Evolutionary conservation across 2,797 vertebrate species (phyloP).

Genomic region (Lithobates pipiens): DNA sequence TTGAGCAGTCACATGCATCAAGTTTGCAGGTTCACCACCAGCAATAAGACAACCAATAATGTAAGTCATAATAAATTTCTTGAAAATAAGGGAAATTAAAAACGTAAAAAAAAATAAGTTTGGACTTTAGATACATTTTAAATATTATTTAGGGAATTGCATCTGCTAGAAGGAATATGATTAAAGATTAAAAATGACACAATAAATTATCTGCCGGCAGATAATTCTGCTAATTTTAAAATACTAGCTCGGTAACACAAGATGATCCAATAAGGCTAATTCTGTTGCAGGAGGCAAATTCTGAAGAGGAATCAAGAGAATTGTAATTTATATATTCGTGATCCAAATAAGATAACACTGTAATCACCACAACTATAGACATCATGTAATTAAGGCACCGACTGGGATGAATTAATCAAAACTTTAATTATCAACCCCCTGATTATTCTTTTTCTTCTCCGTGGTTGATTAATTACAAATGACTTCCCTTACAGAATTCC

Average conservation of each 20-base stretch:
- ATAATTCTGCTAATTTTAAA: background rate
- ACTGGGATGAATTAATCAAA: conserved; percentile 46
- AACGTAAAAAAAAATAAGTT: too few species aligned
- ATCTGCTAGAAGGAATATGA: background rate
- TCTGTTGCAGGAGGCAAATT: conserved; percentile 1
- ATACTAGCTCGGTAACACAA: background rate
- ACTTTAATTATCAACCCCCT: conserved; percentile 45
- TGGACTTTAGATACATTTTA: too few species aligned
- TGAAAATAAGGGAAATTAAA: too few species aligned
- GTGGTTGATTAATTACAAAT: conserved; percentile 39
- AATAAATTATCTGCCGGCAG: background rate
- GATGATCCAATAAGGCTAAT: conserved; percentile 7
- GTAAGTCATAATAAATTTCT: too few species aligned
- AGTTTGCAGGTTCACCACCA: too few species aligned
- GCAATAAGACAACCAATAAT: too few species aligned
- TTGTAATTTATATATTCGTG: conserved; percentile 47
- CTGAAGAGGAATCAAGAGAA: conserved; percentile 34
- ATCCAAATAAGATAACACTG: conserved; percentile 45
- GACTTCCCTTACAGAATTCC: conserved; percentile 18
- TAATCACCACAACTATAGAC: conserved; percentile 41
- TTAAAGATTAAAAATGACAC: background rate
- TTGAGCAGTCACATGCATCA: too few species aligned
- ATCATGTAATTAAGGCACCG: conserved; percentile 47
- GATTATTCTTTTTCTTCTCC: conserved; percentile 43
- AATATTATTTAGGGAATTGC: background rate